These are phyloP conservation scores for Diloba caeruleocephala DNA, from an alignment of 2,888 invertebrate genomes.

Conservation along the genomic window DNA sequence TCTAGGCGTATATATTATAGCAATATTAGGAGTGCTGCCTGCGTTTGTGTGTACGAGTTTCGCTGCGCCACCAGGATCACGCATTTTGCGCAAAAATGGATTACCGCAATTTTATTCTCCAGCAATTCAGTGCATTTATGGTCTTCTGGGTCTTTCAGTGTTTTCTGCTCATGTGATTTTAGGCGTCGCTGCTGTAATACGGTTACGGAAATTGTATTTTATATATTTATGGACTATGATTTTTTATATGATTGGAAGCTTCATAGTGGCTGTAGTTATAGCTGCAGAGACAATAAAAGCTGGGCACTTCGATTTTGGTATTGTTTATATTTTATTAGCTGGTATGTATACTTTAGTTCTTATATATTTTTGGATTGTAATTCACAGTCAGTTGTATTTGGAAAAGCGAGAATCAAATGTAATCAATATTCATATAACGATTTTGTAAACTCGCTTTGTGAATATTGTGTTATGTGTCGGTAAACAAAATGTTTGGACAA, in stretches of 20 bases:
- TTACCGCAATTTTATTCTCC: slow-evolving; percentile 42
- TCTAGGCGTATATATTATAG: slow-evolving; percentile 53
- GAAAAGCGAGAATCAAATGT: slow-evolving; percentile 55
- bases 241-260: slow-evolving; percentile 49
- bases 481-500: too few species aligned
- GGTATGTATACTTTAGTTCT: slow-evolving; percentile 43
- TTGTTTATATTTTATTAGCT: slow-evolving; percentile 42
- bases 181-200: slow-evolving; percentile 38
- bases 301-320: slow-evolving; percentile 44
- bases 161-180: slow-evolving; percentile 53
- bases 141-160: slow-evolving; percentile 44
- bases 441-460: slow-evolving; percentile 34
- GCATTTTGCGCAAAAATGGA: slow-evolving; percentile 44
- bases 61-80: slow-evolving; percentile 39
- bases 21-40: slow-evolving; percentile 57
- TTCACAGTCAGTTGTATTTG: slow-evolving; percentile 53
- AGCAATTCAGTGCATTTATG: slow-evolving; percentile 44
- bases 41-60: slow-evolving; percentile 51
- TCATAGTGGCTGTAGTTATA: slow-evolving; percentile 48
- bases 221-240: slow-evolving; percentile 53
- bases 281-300: slow-evolving; percentile 42
- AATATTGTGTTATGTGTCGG: neutral
- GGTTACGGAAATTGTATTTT: slow-evolving; percentile 34
- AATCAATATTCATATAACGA: slow-evolving; percentile 57
- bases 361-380: slow-evolving; percentile 63